Evolutionary conservation across 1,140 invertebrate species (phyloP), one percentile per base, ranked within the genome.

Genomic region (Apis cerana): DNA sequence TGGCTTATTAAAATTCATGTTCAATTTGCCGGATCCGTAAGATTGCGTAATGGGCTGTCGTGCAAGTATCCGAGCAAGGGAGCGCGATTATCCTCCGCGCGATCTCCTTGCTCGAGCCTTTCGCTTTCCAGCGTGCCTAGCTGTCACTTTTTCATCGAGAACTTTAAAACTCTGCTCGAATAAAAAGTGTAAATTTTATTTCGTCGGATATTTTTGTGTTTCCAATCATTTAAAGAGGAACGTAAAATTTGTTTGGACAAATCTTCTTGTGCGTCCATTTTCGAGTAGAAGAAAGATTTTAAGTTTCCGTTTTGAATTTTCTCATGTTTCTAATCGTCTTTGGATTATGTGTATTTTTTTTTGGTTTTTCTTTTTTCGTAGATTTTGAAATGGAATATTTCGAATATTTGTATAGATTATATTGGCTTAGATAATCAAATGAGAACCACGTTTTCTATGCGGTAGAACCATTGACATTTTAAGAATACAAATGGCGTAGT

Each of bases 1-100:
- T 19, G 21, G 27, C 56, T 83, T 83, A 86, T 87, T 87, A 83
- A 86, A 87, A 87, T 87, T 87, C 85, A 87, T 68, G 85, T 75
- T 83, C 85, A 80, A 86, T 86, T 86, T 80, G 65, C 80, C 71
- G 17, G 70, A 50, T 61, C n/a, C 78, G 64, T 50, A 27, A 54
- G 75, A 76, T 87, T 86, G 80, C 80, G 85, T 76, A 87, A 87
- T 59, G 19, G 43, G 70, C 27, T 79, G 85, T 87, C 65, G 76
- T 75, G 56, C 61, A 80, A 58, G 75, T 56, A 83, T 85, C 54
- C 80, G 19, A 54, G 58, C 77, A 50, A 50, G 77, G 77, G 77
- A 15, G 8, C 33, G 27, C 65, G 71, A 85, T 79, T 86, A 87
- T 83, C 85, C 85, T 83, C 80, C 74, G 74, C 76, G 69, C 80